Percentiles rank a stretch among this genome's conserved stretches.
phyloP scores from a whole-genome alignment of 2,797 vertebrate genomes.

The Sebastolobus alascanus region DNA sequence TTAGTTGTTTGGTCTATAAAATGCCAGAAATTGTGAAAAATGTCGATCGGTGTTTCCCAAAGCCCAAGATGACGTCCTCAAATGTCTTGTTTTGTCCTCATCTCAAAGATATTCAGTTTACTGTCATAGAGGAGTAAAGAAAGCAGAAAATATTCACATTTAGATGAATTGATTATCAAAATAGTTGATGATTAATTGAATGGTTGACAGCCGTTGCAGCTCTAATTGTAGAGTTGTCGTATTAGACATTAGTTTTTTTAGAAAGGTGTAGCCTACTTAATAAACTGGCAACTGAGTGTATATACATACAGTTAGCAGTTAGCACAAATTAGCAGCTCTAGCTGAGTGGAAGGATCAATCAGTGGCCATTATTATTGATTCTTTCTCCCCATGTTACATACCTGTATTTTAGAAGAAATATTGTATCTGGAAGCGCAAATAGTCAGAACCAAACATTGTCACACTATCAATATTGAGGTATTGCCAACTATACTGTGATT shows the following conservation, averaged over 20 bases:
- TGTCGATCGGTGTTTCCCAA: too few species aligned
- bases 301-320: background rate
- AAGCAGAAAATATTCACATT: too few species aligned
- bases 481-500: background rate
- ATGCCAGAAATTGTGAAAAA: too few species aligned
- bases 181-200: too few species aligned
- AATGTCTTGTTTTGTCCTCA: too few species aligned
- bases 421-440: background rate
- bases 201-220: too few species aligned
- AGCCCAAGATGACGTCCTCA: too few species aligned
- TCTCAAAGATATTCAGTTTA: too few species aligned
- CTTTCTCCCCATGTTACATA: background rate
- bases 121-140: too few species aligned
- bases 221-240: background rate
- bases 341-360: background rate
- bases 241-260: background rate
- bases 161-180: too few species aligned
- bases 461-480: background rate
- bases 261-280: background rate
- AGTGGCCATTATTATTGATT: background rate
- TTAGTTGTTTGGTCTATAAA: too few species aligned
- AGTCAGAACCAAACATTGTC: background rate
- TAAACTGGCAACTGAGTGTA: background rate
- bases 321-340: background rate
- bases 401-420: background rate